Evolutionary conservation across 2,888 invertebrate genomes (phyloP).

Genomic region (Hofmannophila pseudospretella): DNA sequence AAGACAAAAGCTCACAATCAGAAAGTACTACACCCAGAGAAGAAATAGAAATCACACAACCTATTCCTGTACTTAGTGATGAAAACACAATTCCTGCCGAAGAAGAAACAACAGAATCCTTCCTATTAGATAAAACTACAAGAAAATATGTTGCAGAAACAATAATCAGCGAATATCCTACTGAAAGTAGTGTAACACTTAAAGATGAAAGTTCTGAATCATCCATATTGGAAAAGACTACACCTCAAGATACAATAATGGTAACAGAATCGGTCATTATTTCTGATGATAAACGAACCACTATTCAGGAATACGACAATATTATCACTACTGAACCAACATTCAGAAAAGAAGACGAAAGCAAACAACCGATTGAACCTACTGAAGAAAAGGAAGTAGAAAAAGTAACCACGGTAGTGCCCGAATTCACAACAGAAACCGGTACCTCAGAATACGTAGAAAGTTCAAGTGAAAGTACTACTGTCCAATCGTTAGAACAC

Average conservation of each 20-base stretch:
- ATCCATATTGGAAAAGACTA: conserved; percentile 3
- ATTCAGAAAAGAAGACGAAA: conserved; percentile 22
- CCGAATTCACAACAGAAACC: conserved; percentile 15
- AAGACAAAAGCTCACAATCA: neutral
- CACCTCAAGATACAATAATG: conserved; percentile 4
- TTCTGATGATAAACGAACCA: conserved; percentile 7
- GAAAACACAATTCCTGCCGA: neutral
- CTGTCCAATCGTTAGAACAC: neutral
- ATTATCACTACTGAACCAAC: conserved; percentile 25
- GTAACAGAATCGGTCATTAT: neutral
- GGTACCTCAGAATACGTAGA: conserved; percentile 10
- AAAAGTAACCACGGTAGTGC: conserved; percentile 12
- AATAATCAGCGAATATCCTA: conserved; percentile 10
- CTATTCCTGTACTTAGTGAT: neutral
- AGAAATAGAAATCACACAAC: neutral
- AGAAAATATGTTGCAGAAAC: conserved; percentile 1
- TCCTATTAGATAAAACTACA: neutral
- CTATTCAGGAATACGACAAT: conserved; percentile 20
- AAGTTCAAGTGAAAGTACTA: neutral
- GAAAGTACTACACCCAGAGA: neutral
- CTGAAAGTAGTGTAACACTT: neutral
- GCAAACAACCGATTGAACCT: conserved; percentile 14
- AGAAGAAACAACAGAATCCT: conserved; percentile 2
- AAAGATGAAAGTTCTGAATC: conserved; percentile 7
- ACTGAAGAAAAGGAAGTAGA: conserved; percentile 15